Conservation (phyloP, 2,888 invertebrate species). For the Lingula anatina region DNA sequence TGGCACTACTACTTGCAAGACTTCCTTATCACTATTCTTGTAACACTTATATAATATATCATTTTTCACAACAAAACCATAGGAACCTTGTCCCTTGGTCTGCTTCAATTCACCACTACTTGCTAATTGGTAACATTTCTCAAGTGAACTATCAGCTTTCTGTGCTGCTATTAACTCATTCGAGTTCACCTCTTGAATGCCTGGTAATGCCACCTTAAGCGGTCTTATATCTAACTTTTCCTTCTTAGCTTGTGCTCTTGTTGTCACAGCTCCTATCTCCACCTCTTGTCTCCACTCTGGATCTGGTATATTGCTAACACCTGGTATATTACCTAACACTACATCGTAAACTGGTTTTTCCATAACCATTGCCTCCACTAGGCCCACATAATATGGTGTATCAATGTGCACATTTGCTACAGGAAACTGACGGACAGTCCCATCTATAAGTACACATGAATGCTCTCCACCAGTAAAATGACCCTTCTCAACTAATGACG, state of each 20-base stretch:
- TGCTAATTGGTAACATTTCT: background rate
- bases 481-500: constrained; percentile 3
- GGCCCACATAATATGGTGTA: background rate
- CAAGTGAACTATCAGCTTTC: background rate
- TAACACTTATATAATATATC: background rate
- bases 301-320: no score
- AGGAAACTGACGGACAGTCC: constrained; percentile 5
- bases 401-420: constrained; percentile 8
- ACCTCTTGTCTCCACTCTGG: background rate
- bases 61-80: no score
- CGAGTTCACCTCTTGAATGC: background rate
- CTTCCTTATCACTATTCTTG: background rate
- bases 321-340: no score
- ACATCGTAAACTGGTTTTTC: background rate
- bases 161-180: background rate
- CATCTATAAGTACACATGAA: constrained; percentile 10
- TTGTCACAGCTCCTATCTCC: no score
- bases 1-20: constrained; percentile 10
- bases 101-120: background rate
- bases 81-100: no score
- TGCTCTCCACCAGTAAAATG: constrained; percentile 7
- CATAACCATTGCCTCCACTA: background rate
- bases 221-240: background rate
- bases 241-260: background rate
- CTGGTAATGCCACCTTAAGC: background rate